Conservation (phyloP, 1,140 invertebrate species). For the Stenopsyche tienmushanensis region DNA sequence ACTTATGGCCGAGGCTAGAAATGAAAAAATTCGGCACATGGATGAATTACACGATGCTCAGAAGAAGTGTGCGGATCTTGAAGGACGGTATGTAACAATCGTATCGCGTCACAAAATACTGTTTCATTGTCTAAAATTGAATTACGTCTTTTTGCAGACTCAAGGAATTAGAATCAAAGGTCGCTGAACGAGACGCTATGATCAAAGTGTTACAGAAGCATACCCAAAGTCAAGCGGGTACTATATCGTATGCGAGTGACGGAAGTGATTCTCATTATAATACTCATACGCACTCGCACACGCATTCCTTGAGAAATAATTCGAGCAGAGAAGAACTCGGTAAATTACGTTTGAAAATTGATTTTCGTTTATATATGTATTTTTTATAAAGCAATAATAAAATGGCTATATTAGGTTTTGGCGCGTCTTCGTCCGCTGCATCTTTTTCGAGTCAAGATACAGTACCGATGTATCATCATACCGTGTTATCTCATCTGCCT, state of each 20-base stretch:
- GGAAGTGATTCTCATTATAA: constrained; percentile 43
- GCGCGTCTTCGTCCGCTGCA: constrained; percentile 47
- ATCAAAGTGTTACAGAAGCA: constrained; percentile 85
- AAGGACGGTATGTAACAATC: constrained; percentile 53
- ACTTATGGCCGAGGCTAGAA: constrained; percentile 80
- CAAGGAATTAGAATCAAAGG: constrained; percentile 84
- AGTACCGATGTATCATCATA: constrained; percentile 45
- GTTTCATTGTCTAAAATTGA: too few species aligned
- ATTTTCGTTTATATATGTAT: constrained; percentile 3
- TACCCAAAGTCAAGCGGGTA: constrained; percentile 64
- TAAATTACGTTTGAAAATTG: constrained; percentile 32
- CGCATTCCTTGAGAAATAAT: constrained; percentile 51
- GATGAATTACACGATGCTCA: constrained; percentile 83
- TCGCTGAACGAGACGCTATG: constrained; percentile 87
- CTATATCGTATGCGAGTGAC: constrained; percentile 57
- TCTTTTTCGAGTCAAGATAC: constrained; percentile 55
- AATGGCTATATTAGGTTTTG: constrained; percentile 46
- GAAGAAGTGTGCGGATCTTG: constrained; percentile 80
- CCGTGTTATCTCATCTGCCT: constrained; percentile 51
- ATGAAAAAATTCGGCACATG: constrained; percentile 84
- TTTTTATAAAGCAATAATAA: neutral
- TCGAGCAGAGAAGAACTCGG: constrained; percentile 54
- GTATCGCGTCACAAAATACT: too few species aligned
- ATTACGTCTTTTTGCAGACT: constrained; percentile 62
- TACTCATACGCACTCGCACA: constrained; percentile 38